A percentile compares a stretch with the other conserved stretches of the same genome.
phyloP scores from a whole-genome alignment of 2,797 vertebrate species.

The Australoheros facetus region DNA sequence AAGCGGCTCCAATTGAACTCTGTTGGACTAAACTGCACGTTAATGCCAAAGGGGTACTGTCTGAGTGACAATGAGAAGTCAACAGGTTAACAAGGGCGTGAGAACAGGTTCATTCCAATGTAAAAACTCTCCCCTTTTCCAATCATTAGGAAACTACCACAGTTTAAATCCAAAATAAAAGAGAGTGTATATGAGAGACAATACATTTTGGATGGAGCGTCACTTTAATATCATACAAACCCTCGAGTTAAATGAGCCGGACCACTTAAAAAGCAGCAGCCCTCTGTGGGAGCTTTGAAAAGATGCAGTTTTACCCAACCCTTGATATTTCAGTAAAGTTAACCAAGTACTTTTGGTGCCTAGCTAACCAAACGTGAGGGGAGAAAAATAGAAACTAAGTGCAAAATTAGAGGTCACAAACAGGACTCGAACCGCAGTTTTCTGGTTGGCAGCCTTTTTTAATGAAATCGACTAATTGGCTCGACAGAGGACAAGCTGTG shows the following conservation, averaged over 20 bases:
- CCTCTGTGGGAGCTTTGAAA: neutral
- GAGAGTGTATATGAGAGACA: neutral
- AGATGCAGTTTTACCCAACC: neutral
- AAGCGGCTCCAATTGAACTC: neutral
- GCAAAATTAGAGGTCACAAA: neutral
- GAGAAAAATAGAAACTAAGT: neutral
- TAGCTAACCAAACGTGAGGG: neutral
- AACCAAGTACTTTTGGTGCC: neutral
- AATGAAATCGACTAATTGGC: constrained; percentile 21
- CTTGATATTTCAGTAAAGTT: neutral
- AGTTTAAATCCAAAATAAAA: neutral
- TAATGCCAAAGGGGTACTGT: neutral
- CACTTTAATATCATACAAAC: constrained; percentile 11
- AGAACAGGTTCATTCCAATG: neutral
- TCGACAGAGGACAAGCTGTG: neutral
- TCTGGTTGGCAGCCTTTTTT: constrained; percentile 2
- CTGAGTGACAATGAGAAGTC: neutral
- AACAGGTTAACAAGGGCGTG: neutral
- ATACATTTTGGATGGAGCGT: neutral
- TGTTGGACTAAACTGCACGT: neutral
- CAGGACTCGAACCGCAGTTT: neutral
- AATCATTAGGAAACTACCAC: neutral
- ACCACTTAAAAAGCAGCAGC: neutral
- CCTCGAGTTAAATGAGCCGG: neutral
- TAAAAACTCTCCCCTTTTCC: neutral